These are phyloP conservation scores for Bergia sp. DNA, from an alignment of 92 coral and sea anemone species.

Conservation along the genomic window DNA sequence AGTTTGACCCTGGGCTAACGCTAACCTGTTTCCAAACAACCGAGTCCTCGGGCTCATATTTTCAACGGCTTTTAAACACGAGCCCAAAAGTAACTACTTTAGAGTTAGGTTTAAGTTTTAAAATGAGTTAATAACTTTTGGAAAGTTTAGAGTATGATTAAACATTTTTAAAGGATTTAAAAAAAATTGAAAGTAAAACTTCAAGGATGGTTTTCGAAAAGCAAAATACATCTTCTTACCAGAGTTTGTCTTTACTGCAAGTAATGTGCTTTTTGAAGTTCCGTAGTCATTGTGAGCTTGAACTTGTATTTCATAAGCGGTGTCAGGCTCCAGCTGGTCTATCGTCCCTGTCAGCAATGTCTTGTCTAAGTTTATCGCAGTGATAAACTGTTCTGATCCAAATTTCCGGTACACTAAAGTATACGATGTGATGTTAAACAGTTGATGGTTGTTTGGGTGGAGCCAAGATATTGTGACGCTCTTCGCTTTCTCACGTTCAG, in stretches of 20 bases:
- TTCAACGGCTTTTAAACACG: too few relatives aligned
- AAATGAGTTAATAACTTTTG: too few relatives aligned
- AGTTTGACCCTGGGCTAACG: too few relatives aligned
- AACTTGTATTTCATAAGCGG: not conserved
- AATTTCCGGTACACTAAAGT: not conserved
- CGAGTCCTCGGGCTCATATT: too few relatives aligned
- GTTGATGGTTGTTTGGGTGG: not conserved
- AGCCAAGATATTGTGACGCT: conserved; percentile 4
- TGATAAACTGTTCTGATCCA: not conserved
- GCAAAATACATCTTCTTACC: not conserved
- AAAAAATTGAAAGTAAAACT: too few relatives aligned
- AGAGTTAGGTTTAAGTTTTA: too few relatives aligned
- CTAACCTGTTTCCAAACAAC: too few relatives aligned
- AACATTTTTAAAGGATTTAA: too few relatives aligned
- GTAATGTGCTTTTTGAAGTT: not conserved
- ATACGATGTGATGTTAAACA: conserved; percentile 1
- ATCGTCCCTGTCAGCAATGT: not conserved
- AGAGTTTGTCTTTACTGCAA: conserved; percentile 9
- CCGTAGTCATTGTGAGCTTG: not conserved
- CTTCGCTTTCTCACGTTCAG: not conserved
- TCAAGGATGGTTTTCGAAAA: too few relatives aligned
- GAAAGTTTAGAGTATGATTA: too few relatives aligned
- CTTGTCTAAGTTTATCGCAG: not conserved
- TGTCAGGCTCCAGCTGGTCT: not conserved
- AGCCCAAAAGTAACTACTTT: too few relatives aligned